Conservation (phyloP, 1,140 invertebrate species). For the Carposina sasakii region DNA sequence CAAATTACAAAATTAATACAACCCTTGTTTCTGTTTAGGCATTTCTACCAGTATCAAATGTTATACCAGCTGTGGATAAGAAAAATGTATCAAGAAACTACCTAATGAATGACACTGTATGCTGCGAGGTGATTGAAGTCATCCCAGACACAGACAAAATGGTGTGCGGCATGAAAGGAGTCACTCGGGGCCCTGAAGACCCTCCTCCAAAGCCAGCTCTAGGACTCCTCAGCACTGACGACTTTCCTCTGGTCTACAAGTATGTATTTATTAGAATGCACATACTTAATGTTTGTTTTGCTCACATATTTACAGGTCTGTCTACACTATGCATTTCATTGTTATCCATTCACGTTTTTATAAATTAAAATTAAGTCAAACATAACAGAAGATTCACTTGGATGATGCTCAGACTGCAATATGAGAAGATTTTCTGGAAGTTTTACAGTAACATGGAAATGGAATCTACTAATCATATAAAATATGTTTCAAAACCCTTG, state of each 20-base stretch:
- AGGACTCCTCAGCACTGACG: slow-evolving; percentile 87
- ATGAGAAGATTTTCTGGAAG: no score
- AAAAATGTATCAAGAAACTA: slow-evolving; percentile 84
- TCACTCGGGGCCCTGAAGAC: slow-evolving; percentile 77
- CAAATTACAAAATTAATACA: no score
- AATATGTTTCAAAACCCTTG: no score
- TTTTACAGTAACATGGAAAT: no score
- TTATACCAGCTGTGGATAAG: slow-evolving; percentile 85
- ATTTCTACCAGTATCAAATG: slow-evolving; percentile 79
- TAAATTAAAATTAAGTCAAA: no score
- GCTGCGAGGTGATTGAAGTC: slow-evolving; percentile 91
- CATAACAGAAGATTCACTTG: no score
- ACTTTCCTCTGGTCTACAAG: slow-evolving; percentile 91
- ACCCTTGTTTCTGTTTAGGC: slow-evolving; percentile 74
- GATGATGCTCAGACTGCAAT: no score
- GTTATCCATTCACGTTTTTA: no score
- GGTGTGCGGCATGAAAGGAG: slow-evolving; percentile 88
- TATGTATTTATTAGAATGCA: slow-evolving; percentile 71
- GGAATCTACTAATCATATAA: no score
- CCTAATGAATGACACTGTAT: slow-evolving; percentile 87
- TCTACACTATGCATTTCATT: slow-evolving; percentile 26
- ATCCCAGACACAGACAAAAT: slow-evolving; percentile 90
- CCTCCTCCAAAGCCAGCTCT: slow-evolving; percentile 80
- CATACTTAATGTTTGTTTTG: slow-evolving; percentile 13
- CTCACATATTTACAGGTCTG: slow-evolving; percentile 48